phyloP scores from a whole-genome alignment of 2,797 vertebrate species.

The Crenichthys baileyi region DNA sequence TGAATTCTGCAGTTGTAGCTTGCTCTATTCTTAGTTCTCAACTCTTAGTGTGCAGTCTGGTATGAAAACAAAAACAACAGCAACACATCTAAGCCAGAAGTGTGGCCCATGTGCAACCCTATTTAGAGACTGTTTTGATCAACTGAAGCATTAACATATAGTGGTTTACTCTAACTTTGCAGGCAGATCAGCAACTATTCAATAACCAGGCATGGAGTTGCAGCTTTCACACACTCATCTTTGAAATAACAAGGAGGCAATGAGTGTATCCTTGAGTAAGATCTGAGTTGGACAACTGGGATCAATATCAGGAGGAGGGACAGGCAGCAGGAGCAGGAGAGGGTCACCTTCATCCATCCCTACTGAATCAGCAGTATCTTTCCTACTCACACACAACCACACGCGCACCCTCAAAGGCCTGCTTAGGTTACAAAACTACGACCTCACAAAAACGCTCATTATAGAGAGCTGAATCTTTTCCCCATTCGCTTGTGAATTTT shows the following conservation, averaged over 20 bases:
- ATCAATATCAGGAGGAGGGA: slow-evolving; percentile 81
- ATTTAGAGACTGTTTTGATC: slow-evolving; percentile 43
- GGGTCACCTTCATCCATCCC: slow-evolving; percentile 85
- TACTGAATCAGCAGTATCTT: slow-evolving; percentile 86
- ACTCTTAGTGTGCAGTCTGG: slow-evolving; percentile 55
- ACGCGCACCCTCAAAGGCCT: slow-evolving; percentile 55
- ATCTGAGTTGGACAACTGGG: slow-evolving; percentile 71
- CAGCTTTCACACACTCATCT: slow-evolving; percentile 70
- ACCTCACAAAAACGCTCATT: slow-evolving; percentile 75
- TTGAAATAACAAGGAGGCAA: slow-evolving; percentile 74
- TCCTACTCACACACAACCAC: slow-evolving; percentile 38
- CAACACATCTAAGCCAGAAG: slow-evolving; percentile 9
- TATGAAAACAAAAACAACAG: slow-evolving; percentile 53
- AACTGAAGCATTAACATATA: slow-evolving; percentile 32
- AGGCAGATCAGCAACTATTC: slow-evolving; percentile 71
- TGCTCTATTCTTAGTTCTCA: slow-evolving; percentile 72
- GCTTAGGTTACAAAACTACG: slow-evolving; percentile 78
- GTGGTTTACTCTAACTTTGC: slow-evolving; percentile 53
- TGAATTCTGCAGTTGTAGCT: slow-evolving; percentile 72
- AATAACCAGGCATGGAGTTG: slow-evolving; percentile 56
- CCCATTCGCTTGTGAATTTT: slow-evolving; percentile 58
- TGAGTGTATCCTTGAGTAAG: slow-evolving; percentile 73
- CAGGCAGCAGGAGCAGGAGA: slow-evolving; percentile 69
- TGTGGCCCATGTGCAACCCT: neutral
- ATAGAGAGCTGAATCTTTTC: slow-evolving; percentile 43